Evolutionary conservation across 2,888 invertebrate genomes (phyloP), one percentile per base, ranked within the genome.

Genomic region (Macaria notata): DNA sequence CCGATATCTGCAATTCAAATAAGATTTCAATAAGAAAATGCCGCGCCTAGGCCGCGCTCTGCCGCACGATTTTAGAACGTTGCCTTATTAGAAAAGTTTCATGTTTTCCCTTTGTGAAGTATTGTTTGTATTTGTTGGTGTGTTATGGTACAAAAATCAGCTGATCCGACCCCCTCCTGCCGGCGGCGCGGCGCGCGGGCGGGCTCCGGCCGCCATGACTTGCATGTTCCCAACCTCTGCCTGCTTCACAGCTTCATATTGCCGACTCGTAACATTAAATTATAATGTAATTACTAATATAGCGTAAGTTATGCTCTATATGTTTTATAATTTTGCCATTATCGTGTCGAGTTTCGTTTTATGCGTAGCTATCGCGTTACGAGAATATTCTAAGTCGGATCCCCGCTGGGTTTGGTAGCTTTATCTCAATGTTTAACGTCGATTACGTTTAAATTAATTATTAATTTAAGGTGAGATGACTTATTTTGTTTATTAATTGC

Each of bases 141-240:
- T 56, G 57, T 54, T 46, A 46, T 55, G 43, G 61, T 56, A 54
- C 59, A 58, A 55, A 63, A 64, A 66, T 63, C 66, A 66, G 66
- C 66, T 66, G 66, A 59, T 64, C 52, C 41, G 46, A 51, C 45
- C 57, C 56, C 56, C 62, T 62, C 57, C 54, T 62, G 52, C 56
- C 52, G 49, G 49, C 49, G 49, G 41, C 41, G 41, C 41, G 41
- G 41, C 4, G 41, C 9, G 41, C 6, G 4, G 41, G 8, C 41
- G 41, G 38, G 38, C 6, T 9, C n/a, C n/a, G 5, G 8, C 42
- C 48, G 47, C 38, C 56, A 59, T 64, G 66, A 64, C 59, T 62
- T 46, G 61, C 61, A 59, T 59, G 41, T 59, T 57, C 57, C 59
- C 52, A 45, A 31, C 50, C 38, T 46, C 42, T 39, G 7, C 38